Evolutionary conservation across 1,140 invertebrate species (phyloP), one percentile per base, ranked within the genome.

Genomic region (Nilaparvata lugens): DNA sequence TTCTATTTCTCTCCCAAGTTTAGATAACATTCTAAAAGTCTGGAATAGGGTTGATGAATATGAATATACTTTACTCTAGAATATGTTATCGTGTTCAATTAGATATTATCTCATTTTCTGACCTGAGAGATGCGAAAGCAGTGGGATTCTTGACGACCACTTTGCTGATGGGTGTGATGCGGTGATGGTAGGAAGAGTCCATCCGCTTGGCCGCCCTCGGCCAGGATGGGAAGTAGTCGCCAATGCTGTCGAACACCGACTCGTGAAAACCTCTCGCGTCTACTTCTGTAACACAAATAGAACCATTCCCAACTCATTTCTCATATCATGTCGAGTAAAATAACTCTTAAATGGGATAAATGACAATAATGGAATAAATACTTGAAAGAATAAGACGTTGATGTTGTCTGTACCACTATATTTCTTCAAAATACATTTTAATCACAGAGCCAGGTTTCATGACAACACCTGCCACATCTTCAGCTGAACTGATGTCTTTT

Each of bases 221-320:
- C 73, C 70, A 68, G 70, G 71, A 4, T 70, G 74, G 59, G 70
- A 71, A 78, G 56, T 75, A 75, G 31, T 77, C 77, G 23, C 76
- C 75, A 9, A 76, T 74, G 48, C 70, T 62, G 18, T 77, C 76
- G 60, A 79, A 79, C 28, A 78, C 72, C 9, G 74, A 74, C 63
- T 76, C 76, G 54, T 78, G 75, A 61, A 78, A 78, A 9, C 76
- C 77, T 63, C 75, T 64, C 4, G 77, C 72, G 23, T 69, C 61
- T 61, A 73, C 58, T 61, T 70, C 66, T 70, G 64, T 18, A 65
- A 67, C 52, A 63, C 2, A 52, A 4, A 42, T 45, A 56, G 38
- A 11, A 51, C 6, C n/a, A 16, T 18, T 18, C 45, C 7, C 45
- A n/a, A n/a, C n/a, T n/a, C n/a, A n/a, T n/a, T n/a, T n/a, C 38